Base-by-base conservation (phyloP, 2,113 vertebrate genomes). In the Lampris incognitus region DNA sequence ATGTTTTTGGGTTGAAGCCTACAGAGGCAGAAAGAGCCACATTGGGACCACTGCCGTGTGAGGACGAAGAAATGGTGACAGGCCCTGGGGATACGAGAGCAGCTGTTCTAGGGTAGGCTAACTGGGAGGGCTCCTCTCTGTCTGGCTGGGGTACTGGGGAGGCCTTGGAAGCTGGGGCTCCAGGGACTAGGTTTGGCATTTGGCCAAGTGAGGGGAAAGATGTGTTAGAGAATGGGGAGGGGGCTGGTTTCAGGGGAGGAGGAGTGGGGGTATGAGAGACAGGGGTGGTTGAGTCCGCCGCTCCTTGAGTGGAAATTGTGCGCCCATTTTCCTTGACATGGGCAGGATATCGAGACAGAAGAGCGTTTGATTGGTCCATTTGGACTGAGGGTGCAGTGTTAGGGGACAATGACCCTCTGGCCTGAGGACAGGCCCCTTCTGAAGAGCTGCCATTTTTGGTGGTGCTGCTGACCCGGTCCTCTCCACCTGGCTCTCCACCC, bases 311-410 rank as follows among this genome's bases (percentile, higher is more conserved):
- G 84, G 96, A 92, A 40, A 95, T 84, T 4, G 95, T 92, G 70
- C 96, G 96, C 63, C 97, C 97, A 44, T 99, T 99, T 93, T 99
- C 98, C 94, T 98, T 99, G 88, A 96, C 94, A 83, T 96, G 96
- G 81, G 94, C 93, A 60, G 95, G 94, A 93, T 62, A 85, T 41
- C 77, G 84, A 67, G 85, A 55, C 42, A 96, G 93, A 73, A 94
- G 91, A 85, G 94, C 92, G 84, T 89, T 95, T 79, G 95, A 94
- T 81, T 96, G 96, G 82, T 97, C 95, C 92, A 95, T 96, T 85
- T 95, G 89, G 89, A 80, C 91, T 87, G 95, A 94, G 90, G 89
- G 86, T 84, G 88, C 84, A 61, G 56, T 69, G 79, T 78, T 89
- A 44, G 91, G 84, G 39, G 88, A 81, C 1, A 24, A 24, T 24